Evolutionary conservation across 2,113 vertebrate species (phyloP).

Genomic region (Motacilla alba): DNA sequence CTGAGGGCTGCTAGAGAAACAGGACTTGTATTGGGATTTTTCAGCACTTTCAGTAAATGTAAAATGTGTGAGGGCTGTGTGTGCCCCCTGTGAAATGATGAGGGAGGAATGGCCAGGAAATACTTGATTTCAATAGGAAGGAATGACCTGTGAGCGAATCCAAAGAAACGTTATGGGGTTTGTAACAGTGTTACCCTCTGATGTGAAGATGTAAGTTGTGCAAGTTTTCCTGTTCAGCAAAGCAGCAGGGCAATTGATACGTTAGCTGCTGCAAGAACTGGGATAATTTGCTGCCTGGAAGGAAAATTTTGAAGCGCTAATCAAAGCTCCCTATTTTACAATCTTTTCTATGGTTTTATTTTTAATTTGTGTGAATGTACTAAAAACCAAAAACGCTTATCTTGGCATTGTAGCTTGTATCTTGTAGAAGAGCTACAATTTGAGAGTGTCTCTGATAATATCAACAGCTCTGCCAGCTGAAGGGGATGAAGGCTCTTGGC

Average conservation of each 20-base stretch:
- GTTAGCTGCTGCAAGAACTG: not conserved
- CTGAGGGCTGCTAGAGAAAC: not conserved
- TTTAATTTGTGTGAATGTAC: not conserved
- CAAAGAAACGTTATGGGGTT: not conserved
- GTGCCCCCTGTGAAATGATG: not conserved
- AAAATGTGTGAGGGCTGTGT: not conserved
- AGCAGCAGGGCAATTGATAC: not conserved
- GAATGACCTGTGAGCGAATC: not conserved
- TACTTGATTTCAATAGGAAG: not conserved
- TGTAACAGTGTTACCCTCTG: not conserved
- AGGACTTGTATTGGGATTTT: not conserved
- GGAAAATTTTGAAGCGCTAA: not conserved
- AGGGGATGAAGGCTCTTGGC: not conserved
- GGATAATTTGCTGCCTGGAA: not conserved
- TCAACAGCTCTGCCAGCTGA: not conserved
- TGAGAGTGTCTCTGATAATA: not conserved
- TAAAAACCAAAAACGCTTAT: not conserved
- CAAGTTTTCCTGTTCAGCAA: not conserved
- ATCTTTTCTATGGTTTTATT: not conserved
- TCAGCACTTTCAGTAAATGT: not conserved
- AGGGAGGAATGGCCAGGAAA: not conserved
- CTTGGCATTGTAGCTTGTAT: not conserved
- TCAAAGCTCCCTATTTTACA: not conserved
- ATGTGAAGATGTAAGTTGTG: not conserved
- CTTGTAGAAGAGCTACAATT: not conserved